phyloP scores from a whole-genome alignment of 1,140 invertebrate genomes.

The Nasonia vitripennis region DNA sequence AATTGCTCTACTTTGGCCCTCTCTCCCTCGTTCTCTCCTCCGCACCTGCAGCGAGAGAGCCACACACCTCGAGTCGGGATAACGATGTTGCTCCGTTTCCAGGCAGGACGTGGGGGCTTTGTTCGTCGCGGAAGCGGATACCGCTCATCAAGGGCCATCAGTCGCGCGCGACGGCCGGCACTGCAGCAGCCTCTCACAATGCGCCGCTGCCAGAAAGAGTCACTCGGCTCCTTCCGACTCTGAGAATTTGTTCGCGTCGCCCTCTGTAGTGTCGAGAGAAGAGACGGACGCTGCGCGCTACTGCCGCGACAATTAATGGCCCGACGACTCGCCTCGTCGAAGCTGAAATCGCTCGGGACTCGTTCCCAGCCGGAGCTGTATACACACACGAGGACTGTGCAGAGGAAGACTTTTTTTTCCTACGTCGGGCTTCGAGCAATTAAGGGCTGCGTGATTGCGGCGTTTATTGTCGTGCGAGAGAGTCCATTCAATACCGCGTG shows the following conservation, averaged over 20 bases:
- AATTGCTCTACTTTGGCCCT: background rate
- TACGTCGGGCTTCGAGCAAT: background rate
- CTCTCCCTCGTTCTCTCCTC: background rate
- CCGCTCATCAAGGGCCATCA: conserved; percentile 70
- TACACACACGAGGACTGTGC: background rate
- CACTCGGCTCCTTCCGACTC: background rate
- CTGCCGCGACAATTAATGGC: conserved; percentile 45
- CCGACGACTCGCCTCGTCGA: background rate
- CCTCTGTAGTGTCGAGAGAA: background rate
- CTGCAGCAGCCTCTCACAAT: conserved; percentile 46
- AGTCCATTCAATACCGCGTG: background rate
- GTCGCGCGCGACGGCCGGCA: conserved; percentile 28
- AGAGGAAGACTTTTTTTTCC: background rate
- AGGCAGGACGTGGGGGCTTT: conserved; percentile 64
- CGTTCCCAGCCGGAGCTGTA: too few relatives aligned
- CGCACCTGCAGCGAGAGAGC: background rate
- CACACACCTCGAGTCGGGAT: conserved; percentile 50
- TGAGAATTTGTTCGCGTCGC: conserved; percentile 45
- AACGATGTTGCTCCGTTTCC: conserved; percentile 69
- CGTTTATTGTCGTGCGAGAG: background rate
- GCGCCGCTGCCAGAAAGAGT: conserved; percentile 48
- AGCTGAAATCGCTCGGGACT: background rate
- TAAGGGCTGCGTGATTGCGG: background rate
- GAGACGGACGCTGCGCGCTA: background rate
- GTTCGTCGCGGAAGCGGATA: conserved; percentile 70